Evolutionary conservation across 1,140 invertebrate genomes (phyloP), one percentile per base, ranked within the genome.

Genomic region (Diabrotica undecimpunctata): DNA sequence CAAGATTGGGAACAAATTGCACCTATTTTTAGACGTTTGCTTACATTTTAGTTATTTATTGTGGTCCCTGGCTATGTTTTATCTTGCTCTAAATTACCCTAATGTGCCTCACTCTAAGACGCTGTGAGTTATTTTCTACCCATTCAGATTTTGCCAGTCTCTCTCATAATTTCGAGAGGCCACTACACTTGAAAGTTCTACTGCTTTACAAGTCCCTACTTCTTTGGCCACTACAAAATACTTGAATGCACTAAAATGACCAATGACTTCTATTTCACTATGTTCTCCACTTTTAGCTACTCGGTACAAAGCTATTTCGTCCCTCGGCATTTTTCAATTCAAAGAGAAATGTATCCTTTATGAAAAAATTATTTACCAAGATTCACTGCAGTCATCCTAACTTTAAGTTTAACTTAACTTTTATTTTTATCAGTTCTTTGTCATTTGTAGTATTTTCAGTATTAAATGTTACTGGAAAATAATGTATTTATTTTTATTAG

Each of bases 1-100:
- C 59, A 61, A 61, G 59, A 61, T 61, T 61, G 59, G 46, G 41
- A 11, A 50, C 59, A 61, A 51, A 61, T 61, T 51, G 59, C 12
- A 52, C 59, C 59, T 61, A 61, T 61, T 61, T 61, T 61, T 61
- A 52, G 59, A 61, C 59, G 59, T 61, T 61, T 61, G 59, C 59
- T 61, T 61, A 61, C 59, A 61, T 61, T 61, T 61, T 51, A 61
- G 37, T 61, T 51, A 61, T 61, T 51, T 50, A 61, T 61, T 61
- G 55, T 57, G 46, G 59, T n/a, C 41, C 46, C 59, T 10, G 50
- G 46, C 50, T 51, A 61, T 61, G 59, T 46, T 61, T 61, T 61
- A 61, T 61, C 59, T 61, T 51, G n/a, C 59, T 61, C 13, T 61
- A 61, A 61, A 61, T 61, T 61, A 61, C 59, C 59, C 50, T 61